phyloP scores from a whole-genome alignment of 2,797 vertebrate genomes.

The Sebastes iracundus region DNA sequence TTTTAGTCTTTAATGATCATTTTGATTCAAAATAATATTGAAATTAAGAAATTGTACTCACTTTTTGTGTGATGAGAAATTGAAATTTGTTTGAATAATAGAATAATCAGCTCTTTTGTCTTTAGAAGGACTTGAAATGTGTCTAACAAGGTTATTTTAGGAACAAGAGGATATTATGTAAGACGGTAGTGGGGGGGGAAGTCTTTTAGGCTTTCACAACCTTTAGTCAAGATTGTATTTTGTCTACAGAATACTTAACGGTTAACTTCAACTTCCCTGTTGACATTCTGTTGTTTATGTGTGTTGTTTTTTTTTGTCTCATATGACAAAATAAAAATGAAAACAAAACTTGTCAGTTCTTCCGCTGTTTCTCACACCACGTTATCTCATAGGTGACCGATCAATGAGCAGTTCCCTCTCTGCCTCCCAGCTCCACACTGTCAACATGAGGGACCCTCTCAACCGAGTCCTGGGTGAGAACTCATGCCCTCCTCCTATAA shows the following conservation, averaged over 20 bases:
- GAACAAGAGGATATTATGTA: neutral
- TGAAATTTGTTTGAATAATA: neutral
- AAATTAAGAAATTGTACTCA: neutral
- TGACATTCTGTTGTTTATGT: neutral
- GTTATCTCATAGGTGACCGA: constrained; percentile 82
- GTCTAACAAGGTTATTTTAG: neutral
- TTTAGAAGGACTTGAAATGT: neutral
- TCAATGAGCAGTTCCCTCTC: constrained; percentile 97
- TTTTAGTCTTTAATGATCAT: neutral
- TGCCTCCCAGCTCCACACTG: constrained; percentile 95
- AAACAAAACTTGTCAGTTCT: neutral
- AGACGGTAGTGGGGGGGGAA: neutral
- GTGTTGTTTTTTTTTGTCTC: neutral
- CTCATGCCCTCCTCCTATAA: neutral
- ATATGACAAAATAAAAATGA: neutral
- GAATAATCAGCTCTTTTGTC: neutral
- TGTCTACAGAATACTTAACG: rapidly evolving
- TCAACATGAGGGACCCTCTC: constrained; percentile 97
- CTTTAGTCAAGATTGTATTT: neutral
- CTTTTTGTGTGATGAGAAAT: neutral
- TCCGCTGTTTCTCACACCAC: neutral
- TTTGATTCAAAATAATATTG: neutral
- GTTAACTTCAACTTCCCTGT: constrained; percentile 11
- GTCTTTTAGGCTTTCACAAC: neutral
- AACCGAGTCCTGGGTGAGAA: constrained; percentile 94